Percentiles rank a stretch among this genome's conserved stretches.
phyloP scores from a whole-genome alignment of 1,140 invertebrate genomes.

The Drosophila sechellia region DNA sequence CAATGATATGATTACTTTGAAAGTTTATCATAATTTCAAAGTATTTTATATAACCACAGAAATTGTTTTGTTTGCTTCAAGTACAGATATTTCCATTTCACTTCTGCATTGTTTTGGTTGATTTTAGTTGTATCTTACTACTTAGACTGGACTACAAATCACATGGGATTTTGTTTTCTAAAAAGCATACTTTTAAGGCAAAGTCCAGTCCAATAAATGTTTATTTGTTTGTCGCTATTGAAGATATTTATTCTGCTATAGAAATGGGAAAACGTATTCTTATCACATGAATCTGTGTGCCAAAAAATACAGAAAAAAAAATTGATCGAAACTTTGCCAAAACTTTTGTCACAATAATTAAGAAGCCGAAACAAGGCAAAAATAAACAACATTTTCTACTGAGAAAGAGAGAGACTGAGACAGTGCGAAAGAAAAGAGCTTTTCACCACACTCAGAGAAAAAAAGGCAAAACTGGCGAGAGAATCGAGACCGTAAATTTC shows the following conservation, averaged over 20 bases:
- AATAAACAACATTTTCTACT: neutral
- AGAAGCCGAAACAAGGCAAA: slow-evolving; percentile 16
- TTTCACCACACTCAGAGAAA: slow-evolving; percentile 37
- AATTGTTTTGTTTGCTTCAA: neutral
- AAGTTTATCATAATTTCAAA: too few species aligned
- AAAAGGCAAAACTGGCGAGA: neutral
- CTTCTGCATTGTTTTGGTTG: neutral
- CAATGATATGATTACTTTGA: slow-evolving; percentile 3
- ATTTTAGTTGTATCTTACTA: slow-evolving; percentile 24
- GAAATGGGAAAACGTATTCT: slow-evolving; percentile 3
- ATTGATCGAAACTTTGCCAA: slow-evolving; percentile 40
- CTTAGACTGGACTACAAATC: slow-evolving; percentile 73
- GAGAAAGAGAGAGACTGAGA: neutral
- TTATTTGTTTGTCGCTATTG: slow-evolving; percentile 36
- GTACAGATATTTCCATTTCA: neutral
- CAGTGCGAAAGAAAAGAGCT: slow-evolving; percentile 2
- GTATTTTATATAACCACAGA: neutral
- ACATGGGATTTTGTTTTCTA: slow-evolving; percentile 53
- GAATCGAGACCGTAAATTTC: slow-evolving; percentile 12
- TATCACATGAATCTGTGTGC: slow-evolving; percentile 7
- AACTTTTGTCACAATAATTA: slow-evolving; percentile 27
- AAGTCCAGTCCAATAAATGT: slow-evolving; percentile 62
- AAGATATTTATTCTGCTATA: neutral
- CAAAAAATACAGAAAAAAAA: slow-evolving; percentile 24
- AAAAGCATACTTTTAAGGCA: slow-evolving; percentile 73